Base-by-base conservation (phyloP, 2,113 vertebrate species). In the Plectropomus leopardus region DNA sequence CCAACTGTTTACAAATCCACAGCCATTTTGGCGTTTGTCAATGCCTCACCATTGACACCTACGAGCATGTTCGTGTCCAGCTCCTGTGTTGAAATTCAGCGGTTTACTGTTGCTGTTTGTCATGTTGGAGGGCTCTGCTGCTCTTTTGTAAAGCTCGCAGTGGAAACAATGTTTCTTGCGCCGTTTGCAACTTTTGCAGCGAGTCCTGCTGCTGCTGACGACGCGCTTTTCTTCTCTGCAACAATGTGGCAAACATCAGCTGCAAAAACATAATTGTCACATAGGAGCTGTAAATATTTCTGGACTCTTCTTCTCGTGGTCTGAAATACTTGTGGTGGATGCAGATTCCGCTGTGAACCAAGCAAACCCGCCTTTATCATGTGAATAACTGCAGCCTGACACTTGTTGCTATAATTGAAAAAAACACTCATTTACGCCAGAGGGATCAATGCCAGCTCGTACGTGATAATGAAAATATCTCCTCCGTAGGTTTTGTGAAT, bases 181-280 rank as follows among this genome's bases (percentile, higher is more conserved):
- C 53, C 16, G 68, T 84, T 78, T 60, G 88, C 76, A 87, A 89
- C 88, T 87, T 89, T 80, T 42, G 58, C 0, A 3, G 7, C 15
- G 28, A 3, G 28, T 23, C 19, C 32, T 6, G 24, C 51, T 2
- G 42, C 45, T 28, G 78, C 69, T 75, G 79, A 69, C 68, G 23
- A 26, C 40, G 60, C 80, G 67, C 28, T 15, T 77, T 80, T 68
- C 21, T 19, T 61, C n/a, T 61, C 42, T 26, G n/a, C 36, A 17
- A 19, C 76, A 57, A 19, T 34, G 23, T 47, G 0, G 48, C 61
- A 36, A 72, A 50, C 40, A 30, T 48, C 58, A 28, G 42, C 74
- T 7, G 68, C 48, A 15, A 19, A 14, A 6, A 28, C 42, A 7
- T 1, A 19, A 57, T n/a, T 3, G 48, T 21, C 58, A 32, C 26